Percentiles rank a stretch among this genome's conserved stretches.
Conservation (phyloP, 2,888 invertebrate species). For the Morinoia aosen region DNA sequence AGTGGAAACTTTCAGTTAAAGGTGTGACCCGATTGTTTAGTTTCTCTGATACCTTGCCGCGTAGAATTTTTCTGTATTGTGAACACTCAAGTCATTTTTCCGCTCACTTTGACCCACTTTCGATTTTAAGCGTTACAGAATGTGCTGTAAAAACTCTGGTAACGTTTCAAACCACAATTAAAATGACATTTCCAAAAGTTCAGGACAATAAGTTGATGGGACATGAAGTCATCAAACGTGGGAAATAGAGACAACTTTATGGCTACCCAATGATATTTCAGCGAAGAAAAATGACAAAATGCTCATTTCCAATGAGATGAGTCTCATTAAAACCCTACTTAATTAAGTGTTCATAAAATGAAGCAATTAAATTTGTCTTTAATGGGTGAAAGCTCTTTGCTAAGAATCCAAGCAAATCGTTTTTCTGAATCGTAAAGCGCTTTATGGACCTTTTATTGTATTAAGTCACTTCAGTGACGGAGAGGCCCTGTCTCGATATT, state of each 20-base stretch:
- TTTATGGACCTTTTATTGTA: background rate
- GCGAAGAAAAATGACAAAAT: background rate
- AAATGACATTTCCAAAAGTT: background rate
- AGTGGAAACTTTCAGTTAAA: no score
- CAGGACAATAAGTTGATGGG: background rate
- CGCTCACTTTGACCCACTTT: no score
- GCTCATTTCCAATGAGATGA: background rate
- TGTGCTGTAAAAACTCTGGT: no score
- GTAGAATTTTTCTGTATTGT: no score
- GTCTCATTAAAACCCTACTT: background rate
- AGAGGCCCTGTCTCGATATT: background rate
- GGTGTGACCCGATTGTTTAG: no score
- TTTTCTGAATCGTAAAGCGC: background rate
- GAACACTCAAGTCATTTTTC: no score
- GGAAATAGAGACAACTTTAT: background rate
- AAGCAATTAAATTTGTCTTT: background rate
- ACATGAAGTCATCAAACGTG: background rate
- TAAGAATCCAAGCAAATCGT: background rate
- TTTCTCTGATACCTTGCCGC: no score
- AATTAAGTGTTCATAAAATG: background rate
- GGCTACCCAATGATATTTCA: background rate
- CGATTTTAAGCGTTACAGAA: no score
- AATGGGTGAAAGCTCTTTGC: background rate
- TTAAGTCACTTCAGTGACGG: background rate
- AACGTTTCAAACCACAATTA: background rate